These are phyloP conservation scores for Papilio glaucus DNA, from an alignment of 1,140 invertebrate species.

Conservation along the genomic window DNA sequence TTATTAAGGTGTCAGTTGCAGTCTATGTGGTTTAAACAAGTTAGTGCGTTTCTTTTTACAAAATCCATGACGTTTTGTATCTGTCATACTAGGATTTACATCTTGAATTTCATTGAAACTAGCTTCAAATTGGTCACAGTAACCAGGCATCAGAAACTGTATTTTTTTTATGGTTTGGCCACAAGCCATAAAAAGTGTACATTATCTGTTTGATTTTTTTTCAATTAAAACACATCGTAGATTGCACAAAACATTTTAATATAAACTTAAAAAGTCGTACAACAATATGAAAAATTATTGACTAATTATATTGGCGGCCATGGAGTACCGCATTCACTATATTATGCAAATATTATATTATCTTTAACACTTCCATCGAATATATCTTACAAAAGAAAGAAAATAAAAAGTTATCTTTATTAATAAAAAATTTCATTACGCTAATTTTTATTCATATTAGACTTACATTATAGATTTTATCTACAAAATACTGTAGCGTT, in stretches of 20 bases:
- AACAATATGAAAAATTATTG: slow-evolving; percentile 91
- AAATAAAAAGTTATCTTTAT: slow-evolving; percentile 81
- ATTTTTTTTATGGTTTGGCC: too few species aligned
- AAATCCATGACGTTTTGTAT: too few species aligned
- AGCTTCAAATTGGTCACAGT: too few species aligned
- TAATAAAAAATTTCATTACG: slow-evolving; percentile 83
- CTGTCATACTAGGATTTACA: too few species aligned
- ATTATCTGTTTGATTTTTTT: background rate
- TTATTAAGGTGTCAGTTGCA: too few species aligned
- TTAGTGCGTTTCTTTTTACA: too few species aligned
- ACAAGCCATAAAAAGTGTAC: too few species aligned
- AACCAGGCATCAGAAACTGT: too few species aligned
- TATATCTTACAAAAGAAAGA: slow-evolving; percentile 83
- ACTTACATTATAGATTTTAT: slow-evolving; percentile 82
- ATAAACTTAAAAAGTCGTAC: slow-evolving; percentile 93
- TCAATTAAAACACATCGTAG: slow-evolving; percentile 60
- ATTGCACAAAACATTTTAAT: slow-evolving; percentile 91
- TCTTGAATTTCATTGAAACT: too few species aligned
- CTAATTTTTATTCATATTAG: slow-evolving; percentile 80
- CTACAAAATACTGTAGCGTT: slow-evolving; percentile 81
- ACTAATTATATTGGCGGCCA: slow-evolving; percentile 88
- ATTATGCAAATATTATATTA: slow-evolving; percentile 83
- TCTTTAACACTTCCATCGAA: slow-evolving; percentile 83
- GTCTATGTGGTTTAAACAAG: too few species aligned
- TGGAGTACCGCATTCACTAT: slow-evolving; percentile 87